A percentile compares a stretch with the other conserved stretches of the same genome.
These are phyloP conservation scores for Agelastica alni DNA, from an alignment of 2,888 invertebrate genomes.

Conservation along the genomic window DNA sequence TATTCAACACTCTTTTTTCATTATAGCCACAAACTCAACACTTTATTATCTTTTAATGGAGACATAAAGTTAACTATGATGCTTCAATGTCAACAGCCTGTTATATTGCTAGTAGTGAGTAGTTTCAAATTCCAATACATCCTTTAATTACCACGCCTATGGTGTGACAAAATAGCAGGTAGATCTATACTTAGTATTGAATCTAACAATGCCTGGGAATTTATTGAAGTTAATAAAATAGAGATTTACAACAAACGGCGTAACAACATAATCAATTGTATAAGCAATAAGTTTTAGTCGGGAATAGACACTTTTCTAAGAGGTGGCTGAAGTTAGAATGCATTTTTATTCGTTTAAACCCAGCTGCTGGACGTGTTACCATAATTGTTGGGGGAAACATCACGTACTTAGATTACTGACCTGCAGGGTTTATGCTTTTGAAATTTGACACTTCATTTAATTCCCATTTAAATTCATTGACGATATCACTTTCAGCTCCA, in stretches of 20 bases:
- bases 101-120: too few relatives aligned
- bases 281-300: not conserved
- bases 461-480: too few relatives aligned
- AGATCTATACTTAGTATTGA: not conserved
- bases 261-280: constrained; percentile 1
- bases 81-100: too few relatives aligned
- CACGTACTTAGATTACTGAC: not conserved
- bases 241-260: not conserved
- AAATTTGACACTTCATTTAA: not conserved
- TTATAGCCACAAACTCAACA: too few relatives aligned
- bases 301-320: not conserved
- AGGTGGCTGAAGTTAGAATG: not conserved
- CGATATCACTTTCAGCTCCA: too few relatives aligned
- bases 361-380: not conserved
- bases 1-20: too few relatives aligned
- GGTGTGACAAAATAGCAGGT: too few relatives aligned
- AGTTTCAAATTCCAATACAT: too few relatives aligned
- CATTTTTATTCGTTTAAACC: not conserved
- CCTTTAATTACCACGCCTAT: too few relatives aligned
- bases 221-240: not conserved
- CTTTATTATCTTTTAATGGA: too few relatives aligned
- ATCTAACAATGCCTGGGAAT: not conserved
- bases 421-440: not conserved
- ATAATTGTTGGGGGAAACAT: not conserved
- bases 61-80: too few relatives aligned